These are phyloP conservation scores for Steatornis caripensis DNA, from an alignment of 2,113 vertebrate genomes.

Conservation along the genomic window DNA sequence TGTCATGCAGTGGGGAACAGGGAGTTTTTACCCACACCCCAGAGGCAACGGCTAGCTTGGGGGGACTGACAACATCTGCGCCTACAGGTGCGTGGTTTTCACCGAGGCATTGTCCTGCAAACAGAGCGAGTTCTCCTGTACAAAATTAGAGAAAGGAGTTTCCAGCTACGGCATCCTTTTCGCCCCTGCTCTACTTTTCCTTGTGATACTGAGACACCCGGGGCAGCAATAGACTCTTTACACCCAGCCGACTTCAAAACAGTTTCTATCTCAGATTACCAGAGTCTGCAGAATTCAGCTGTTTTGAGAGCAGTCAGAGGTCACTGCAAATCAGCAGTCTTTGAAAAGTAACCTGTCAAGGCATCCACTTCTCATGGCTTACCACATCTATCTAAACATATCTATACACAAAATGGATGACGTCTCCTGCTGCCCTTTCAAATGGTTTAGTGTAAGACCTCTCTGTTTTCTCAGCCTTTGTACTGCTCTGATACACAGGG, in stretches of 20 bases:
- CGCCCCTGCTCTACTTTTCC: background rate
- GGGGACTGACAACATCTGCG: background rate
- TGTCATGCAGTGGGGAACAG: background rate
- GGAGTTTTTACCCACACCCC: background rate
- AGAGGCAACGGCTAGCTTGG: background rate
- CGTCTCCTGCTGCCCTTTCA: conserved; percentile 60
- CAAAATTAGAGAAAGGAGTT: background rate
- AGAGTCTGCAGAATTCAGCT: conserved; percentile 56
- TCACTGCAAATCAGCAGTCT: conserved; percentile 66
- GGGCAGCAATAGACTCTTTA: conserved; percentile 34
- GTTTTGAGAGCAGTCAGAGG: conserved; percentile 58
- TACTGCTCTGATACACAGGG: conserved; percentile 42
- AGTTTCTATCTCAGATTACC: conserved; percentile 28
- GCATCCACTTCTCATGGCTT: conserved; percentile 61
- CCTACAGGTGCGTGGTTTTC: background rate
- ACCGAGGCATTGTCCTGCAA: background rate
- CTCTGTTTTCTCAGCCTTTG: conserved; percentile 62
- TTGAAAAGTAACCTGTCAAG: conserved; percentile 64
- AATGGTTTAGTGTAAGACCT: conserved; percentile 35
- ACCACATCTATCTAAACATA: conserved; percentile 63
- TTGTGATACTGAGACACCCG: background rate
- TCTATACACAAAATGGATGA: conserved; percentile 51
- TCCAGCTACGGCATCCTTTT: background rate
- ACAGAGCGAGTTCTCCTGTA: background rate
- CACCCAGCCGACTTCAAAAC: conserved; percentile 57